phyloP scores from a whole-genome alignment of 2,113 vertebrate genomes.

The Planiliza haematocheilus region DNA sequence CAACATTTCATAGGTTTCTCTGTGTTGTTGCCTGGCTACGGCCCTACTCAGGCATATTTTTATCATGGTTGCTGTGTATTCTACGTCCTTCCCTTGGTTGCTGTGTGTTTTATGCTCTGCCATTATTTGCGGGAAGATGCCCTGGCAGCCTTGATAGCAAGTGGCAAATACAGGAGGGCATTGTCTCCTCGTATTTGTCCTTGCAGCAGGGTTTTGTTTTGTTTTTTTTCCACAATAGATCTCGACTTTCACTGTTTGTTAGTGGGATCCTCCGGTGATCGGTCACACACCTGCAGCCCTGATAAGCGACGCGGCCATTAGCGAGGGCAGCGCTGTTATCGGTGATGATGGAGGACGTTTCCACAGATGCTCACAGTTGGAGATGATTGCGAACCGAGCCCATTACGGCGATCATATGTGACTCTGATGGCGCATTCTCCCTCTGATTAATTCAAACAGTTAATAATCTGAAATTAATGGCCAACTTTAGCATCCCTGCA shows the following conservation, averaged over 20 bases:
- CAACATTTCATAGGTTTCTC: conserved; percentile 27
- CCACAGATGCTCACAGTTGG: conserved; percentile 1
- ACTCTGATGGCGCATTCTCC: conserved; percentile 7
- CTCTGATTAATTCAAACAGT: conserved; percentile 48
- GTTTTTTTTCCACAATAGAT: conserved; percentile 23
- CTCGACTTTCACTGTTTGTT: conserved; percentile 40
- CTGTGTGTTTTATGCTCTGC: not conserved
- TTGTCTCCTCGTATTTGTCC: conserved; percentile 53
- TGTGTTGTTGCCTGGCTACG: conserved; percentile 63
- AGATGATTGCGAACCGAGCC: conserved; percentile 31
- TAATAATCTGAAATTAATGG: conserved; percentile 43
- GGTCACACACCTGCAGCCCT: conserved; percentile 50
- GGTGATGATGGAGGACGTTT: conserved; percentile 42
- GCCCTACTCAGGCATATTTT: conserved; percentile 40
- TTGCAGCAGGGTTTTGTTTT: not conserved
- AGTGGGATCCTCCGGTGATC: conserved; percentile 25
- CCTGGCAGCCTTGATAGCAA: conserved; percentile 5
- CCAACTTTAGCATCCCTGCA: conserved; percentile 23
- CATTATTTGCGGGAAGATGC: conserved; percentile 21
- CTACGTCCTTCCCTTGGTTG: not conserved
- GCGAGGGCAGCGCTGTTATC: conserved; percentile 18
- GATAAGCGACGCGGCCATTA: conserved; percentile 54
- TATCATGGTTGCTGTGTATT: conserved; percentile 35
- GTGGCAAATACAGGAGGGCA: conserved; percentile 25
- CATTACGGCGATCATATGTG: conserved; percentile 27